These are phyloP conservation scores for Pycnonotus jocosus DNA, from an alignment of 2,113 vertebrate genomes.

Conservation along the genomic window DNA sequence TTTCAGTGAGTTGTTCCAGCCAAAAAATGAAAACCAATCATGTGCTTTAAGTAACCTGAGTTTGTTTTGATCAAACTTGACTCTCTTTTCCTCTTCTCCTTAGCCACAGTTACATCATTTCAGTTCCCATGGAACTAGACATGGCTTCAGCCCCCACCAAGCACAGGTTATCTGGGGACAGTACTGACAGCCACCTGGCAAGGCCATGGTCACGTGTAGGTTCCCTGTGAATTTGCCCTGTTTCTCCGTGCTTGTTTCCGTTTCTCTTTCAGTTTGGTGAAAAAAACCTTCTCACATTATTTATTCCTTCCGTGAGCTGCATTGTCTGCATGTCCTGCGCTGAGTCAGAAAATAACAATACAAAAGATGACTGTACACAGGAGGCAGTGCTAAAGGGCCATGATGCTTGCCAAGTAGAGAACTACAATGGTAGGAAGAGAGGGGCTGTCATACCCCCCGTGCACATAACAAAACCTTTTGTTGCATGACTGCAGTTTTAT, in stretches of 20 bases:
- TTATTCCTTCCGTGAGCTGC: not conserved
- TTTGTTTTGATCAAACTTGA: not conserved
- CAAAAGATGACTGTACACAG: not conserved
- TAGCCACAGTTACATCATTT: not conserved
- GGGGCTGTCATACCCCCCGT: fast-evolving
- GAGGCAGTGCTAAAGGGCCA: not conserved
- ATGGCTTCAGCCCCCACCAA: not conserved
- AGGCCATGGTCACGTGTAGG: fast-evolving
- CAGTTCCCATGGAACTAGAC: not conserved
- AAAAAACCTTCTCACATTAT: not conserved
- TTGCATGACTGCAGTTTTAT: fast-evolving
- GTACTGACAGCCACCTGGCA: not conserved
- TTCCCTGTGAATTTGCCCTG: fast-evolving
- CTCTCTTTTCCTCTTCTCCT: not conserved
- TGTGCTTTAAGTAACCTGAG: not conserved
- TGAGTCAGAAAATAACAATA: not conserved
- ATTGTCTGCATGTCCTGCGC: not conserved
- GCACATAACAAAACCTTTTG: not conserved
- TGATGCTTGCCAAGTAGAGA: not conserved
- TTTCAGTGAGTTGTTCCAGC: not conserved
- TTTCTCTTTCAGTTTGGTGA: not conserved
- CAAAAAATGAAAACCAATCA: slow-evolving; percentile 7
- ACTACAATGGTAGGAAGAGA: not conserved
- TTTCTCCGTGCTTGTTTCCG: not conserved
- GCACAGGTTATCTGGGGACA: not conserved